phyloP scores from a whole-genome alignment of 2,113 vertebrate genomes.

The Psilopsiagon aymara region DNA sequence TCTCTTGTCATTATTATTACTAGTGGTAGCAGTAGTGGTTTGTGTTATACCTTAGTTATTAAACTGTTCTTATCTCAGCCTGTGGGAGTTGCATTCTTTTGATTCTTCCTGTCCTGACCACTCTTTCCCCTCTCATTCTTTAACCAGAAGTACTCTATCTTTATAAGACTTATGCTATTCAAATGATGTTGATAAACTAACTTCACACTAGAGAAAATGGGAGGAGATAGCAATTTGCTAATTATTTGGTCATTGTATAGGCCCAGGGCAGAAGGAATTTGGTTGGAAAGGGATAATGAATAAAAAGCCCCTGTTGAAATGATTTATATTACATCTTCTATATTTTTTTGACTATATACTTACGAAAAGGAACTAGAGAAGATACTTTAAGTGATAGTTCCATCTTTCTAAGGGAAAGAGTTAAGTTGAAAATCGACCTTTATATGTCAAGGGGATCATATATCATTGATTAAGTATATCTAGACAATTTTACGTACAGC shows the following conservation, averaged over 20 bases:
- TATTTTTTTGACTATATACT: background rate
- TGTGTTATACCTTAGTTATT: too few relatives aligned
- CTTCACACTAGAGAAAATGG: background rate
- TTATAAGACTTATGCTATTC: background rate
- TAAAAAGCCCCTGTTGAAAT: background rate
- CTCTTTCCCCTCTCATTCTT: background rate
- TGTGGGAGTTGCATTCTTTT: too few relatives aligned
- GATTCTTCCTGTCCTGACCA: background rate
- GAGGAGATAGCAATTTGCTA: background rate
- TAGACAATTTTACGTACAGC: background rate
- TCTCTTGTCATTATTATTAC: too few relatives aligned
- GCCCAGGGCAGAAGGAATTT: background rate
- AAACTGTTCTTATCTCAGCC: too few relatives aligned
- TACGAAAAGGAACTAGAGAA: background rate
- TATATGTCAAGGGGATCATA: background rate
- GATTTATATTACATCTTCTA: background rate
- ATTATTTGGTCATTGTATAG: background rate
- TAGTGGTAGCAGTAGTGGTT: too few relatives aligned
- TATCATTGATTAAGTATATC: background rate
- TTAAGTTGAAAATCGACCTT: background rate
- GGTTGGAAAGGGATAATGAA: background rate
- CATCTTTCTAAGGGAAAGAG: background rate
- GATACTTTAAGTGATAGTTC: background rate
- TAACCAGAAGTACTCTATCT: background rate
- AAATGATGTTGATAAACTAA: background rate